A percentile compares a stretch with the other conserved stretches of the same genome.
Conservation (phyloP, 2,888 invertebrate species). For the Tanytarsus gracilentus region DNA sequence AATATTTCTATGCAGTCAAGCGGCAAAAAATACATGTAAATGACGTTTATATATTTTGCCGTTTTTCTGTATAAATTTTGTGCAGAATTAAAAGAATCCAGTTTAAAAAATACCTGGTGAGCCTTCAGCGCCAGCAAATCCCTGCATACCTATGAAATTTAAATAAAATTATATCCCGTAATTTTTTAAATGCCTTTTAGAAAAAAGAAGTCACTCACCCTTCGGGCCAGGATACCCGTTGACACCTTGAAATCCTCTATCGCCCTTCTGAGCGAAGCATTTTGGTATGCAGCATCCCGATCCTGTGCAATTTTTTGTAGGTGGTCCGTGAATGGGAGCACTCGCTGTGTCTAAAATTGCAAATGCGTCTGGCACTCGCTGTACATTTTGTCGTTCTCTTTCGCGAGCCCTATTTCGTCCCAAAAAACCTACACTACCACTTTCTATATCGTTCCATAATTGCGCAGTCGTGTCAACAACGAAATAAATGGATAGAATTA, state of each 20-base stretch:
- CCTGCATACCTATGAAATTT: constrained; percentile 56
- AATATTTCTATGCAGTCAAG: too few species aligned
- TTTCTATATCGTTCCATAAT: constrained; percentile 23
- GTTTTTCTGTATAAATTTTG: too few species aligned
- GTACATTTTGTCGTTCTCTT: constrained; percentile 16
- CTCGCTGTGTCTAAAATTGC: constrained; percentile 38
- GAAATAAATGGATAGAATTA: constrained; percentile 6
- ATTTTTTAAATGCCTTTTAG: neutral
- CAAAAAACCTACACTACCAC: constrained; percentile 5
- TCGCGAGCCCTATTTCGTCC: neutral
- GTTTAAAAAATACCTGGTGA: too few species aligned
- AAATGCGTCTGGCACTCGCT: constrained; percentile 32
- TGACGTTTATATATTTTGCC: too few species aligned
- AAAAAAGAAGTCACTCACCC: neutral
- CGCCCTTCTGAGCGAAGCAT: constrained; percentile 83
- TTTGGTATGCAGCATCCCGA: constrained; percentile 69
- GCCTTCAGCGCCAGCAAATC: constrained; percentile 77
- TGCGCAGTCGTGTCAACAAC: constrained; percentile 24
- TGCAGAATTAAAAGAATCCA: too few species aligned
- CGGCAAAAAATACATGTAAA: too few species aligned
- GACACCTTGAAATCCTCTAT: constrained; percentile 63
- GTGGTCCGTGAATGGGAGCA: constrained; percentile 36
- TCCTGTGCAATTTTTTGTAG: constrained; percentile 55
- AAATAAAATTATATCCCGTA: neutral
- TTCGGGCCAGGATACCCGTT: constrained; percentile 46